Base-by-base conservation (phyloP, 2,888 invertebrate genomes). In the Tenthredo amoena region DNA sequence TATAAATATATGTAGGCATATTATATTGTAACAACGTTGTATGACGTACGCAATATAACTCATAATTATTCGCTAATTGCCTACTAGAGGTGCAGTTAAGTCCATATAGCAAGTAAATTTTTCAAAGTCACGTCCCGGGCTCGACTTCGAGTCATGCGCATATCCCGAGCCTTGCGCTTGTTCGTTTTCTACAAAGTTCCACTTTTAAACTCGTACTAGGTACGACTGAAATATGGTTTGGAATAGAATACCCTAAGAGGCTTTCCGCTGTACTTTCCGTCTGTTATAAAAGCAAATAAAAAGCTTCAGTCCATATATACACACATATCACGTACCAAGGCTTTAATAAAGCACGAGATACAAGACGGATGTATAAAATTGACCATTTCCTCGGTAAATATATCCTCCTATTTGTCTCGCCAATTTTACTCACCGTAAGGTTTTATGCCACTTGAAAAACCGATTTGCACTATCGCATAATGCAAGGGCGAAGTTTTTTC, bases 201-300 rank as follows among this genome's bases (percentile, higher is more conserved):
- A 55, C 79, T 79, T 79, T 79, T 43, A 47, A 58, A 79, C 58
- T 55, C 50, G 55, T 79, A 34, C 55, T 34, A 21, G 71, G 34
- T 76, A 55, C 55, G 79, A 43, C 76, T 47, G 79, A 34, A 79
- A 58, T 55, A 79, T 79, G 55, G 55, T 79, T 79, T n/a, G 58
- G 58, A 79, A 79, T 79, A 79, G 55, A 79, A 79, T 58, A 79
- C 55, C 31, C 79, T 34, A 55, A 79, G 55, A 79, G 76, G 55
- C 76, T 76, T 76, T 76, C 15, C 76, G 26, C 76, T 18, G 76
- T 76, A 76, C 76, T 76, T 76, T 26, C n/a, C n/a, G 26, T 76
- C 43, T 47, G 10, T 76, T 47, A 47, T 76, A 47, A 76, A 47
- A 76, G 47, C 76, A 37, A 76, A 47, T 76, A 43, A 76, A 76